A percentile compares a stretch with the other conserved stretches of the same genome.
Evolutionary conservation across 1,140 invertebrate species (phyloP).

Genomic region (Brachystomella parvula): DNA sequence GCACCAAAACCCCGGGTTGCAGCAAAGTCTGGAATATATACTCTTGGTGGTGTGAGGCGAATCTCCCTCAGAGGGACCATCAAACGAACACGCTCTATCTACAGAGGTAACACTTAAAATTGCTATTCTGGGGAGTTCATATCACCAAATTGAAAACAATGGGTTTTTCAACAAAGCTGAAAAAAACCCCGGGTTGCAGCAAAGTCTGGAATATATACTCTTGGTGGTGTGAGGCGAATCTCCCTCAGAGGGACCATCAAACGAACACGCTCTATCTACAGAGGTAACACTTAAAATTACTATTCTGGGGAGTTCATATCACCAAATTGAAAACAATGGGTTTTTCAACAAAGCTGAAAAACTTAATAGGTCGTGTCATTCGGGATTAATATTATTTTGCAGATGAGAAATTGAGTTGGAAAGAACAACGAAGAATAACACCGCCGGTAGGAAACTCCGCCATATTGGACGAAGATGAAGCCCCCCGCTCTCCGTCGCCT

Average conservation of each 20-base stretch:
- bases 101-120: conserved; percentile 26
- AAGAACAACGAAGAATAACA: conserved; percentile 21
- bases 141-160: too few species aligned
- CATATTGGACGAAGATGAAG: neutral
- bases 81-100: conserved; percentile 73
- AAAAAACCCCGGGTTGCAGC: conserved; percentile 2
- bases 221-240: conserved; percentile 54
- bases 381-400: conserved; percentile 11
- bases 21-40: conserved; percentile 15
- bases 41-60: conserved; percentile 45
- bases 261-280: conserved; percentile 67
- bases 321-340: too few species aligned
- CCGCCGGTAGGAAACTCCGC: conserved; percentile 20
- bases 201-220: conserved; percentile 14
- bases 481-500: conserved; percentile 44
- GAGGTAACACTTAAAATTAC: conserved; percentile 24
- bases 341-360: too few species aligned
- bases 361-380: too few species aligned
- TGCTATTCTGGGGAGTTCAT: too few species aligned
- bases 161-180: too few species aligned
- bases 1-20: conserved; percentile 1
- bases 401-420: conserved; percentile 24
- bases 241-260: conserved; percentile 78
- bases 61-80: conserved; percentile 80
- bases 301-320: too few species aligned